Conservation (phyloP, 2,113 vertebrate species). For the Xenopus laevis region DNA sequence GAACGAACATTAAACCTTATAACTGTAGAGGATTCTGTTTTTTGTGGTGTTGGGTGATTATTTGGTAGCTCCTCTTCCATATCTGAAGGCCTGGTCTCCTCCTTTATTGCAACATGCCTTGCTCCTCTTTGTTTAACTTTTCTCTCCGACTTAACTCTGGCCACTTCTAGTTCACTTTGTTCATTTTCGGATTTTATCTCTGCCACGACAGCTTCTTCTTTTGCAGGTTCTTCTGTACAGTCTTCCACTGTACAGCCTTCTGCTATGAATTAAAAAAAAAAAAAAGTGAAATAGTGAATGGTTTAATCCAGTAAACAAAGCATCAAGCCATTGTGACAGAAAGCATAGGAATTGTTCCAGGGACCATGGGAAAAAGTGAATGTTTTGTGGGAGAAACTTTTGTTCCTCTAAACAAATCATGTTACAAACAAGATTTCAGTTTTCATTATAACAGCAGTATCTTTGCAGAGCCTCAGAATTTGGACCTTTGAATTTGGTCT, state of each 20-base stretch:
- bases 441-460: too few species aligned
- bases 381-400: too few species aligned
- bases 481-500: too few species aligned
- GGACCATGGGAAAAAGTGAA: too few species aligned
- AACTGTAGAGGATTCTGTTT: slow-evolving; percentile 56
- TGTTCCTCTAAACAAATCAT: too few species aligned
- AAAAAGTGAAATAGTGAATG: too few species aligned
- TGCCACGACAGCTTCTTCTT: neutral
- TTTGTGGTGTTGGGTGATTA: slow-evolving; percentile 47
- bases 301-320: too few species aligned
- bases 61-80: slow-evolving; percentile 28
- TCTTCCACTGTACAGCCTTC: neutral
- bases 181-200: slow-evolving; percentile 1
- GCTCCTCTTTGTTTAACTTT: neutral
- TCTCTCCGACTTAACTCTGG: slow-evolving; percentile 9
- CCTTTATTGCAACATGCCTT: slow-evolving; percentile 17
- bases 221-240: neutral
- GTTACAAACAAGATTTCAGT: too few species aligned
- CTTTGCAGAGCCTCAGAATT: too few species aligned
- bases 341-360: too few species aligned
- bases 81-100: slow-evolving; percentile 10
- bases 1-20: slow-evolving; percentile 74
- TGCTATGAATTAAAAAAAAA: neutral
- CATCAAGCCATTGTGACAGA: too few species aligned
- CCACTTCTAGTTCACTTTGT: neutral